A percentile compares a stretch with the other conserved stretches of the same genome.
Conservation (phyloP, 2,888 invertebrate genomes). For the Parascotia fuliginaria region DNA sequence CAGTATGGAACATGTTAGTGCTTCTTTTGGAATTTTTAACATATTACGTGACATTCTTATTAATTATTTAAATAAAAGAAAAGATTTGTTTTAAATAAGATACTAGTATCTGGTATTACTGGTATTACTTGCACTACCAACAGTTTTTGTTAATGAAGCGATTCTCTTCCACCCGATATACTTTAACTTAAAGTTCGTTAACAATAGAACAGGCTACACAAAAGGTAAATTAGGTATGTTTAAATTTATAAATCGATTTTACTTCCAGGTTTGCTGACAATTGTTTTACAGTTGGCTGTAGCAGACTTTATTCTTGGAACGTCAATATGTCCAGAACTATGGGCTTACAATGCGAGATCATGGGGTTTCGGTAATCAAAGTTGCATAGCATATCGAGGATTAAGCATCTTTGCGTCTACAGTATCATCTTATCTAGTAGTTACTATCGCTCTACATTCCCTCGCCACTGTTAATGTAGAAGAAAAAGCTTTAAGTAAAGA, state of each 20-base stretch:
- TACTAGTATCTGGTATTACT: too few species aligned
- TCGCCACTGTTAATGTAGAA: conserved; percentile 83
- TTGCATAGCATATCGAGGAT: conserved; percentile 84
- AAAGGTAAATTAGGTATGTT: not conserved
- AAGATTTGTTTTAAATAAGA: too few species aligned
- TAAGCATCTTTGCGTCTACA: conserved; percentile 83
- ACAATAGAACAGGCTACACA: too few species aligned
- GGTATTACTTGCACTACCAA: too few species aligned
- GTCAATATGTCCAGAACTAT: conserved; percentile 80
- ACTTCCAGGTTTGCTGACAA: conserved; percentile 81
- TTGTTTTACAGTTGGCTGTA: conserved; percentile 82
- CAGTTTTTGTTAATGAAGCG: too few species aligned
- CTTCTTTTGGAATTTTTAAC: too few species aligned
- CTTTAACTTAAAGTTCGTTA: too few species aligned
- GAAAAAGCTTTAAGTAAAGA: conserved; percentile 67
- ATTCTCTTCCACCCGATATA: too few species aligned
- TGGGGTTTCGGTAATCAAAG: conserved; percentile 81
- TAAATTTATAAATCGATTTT: not conserved
- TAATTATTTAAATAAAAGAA: too few species aligned
- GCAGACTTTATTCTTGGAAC: conserved; percentile 79
- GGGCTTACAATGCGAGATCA: conserved; percentile 76
- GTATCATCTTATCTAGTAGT: conserved; percentile 84
- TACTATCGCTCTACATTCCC: conserved; percentile 85
- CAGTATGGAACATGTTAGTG: too few species aligned
- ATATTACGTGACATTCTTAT: too few species aligned